Evolutionary conservation across 2,797 vertebrate species (phyloP).

Genomic region (Mus minutoides): DNA sequence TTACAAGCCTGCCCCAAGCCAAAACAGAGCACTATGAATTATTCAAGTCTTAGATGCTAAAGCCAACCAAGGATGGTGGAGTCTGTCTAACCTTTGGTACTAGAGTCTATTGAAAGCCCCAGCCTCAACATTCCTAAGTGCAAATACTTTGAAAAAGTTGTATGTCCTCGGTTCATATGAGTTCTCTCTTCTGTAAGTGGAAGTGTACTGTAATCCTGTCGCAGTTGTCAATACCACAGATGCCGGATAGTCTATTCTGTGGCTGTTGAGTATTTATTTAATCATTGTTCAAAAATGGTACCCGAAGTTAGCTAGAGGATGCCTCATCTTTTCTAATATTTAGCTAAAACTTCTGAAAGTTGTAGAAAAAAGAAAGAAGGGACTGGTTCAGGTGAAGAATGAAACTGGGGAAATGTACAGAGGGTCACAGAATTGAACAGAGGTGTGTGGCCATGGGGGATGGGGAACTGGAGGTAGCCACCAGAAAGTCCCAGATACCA

Average conservation of each 20-base stretch:
- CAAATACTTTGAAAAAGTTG: background rate
- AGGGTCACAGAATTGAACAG: no score
- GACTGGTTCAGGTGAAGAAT: no score
- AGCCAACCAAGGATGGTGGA: background rate
- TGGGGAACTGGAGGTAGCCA: no score
- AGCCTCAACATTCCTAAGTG: background rate
- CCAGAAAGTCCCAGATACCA: no score
- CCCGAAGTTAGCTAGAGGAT: constrained; percentile 12
- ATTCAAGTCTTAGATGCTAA: background rate
- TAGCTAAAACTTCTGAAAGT: background rate
- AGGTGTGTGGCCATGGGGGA: no score
- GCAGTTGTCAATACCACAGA: background rate
- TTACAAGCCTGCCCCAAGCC: background rate
- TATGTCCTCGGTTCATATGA: background rate
- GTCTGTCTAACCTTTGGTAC: background rate
- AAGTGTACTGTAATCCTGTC: background rate
- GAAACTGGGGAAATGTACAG: no score
- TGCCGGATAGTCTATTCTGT: background rate
- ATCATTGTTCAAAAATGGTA: constrained; percentile 22
- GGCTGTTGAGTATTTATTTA: constrained; percentile 33
- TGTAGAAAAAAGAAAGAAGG: background rate
- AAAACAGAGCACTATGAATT: background rate
- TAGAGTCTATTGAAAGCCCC: background rate
- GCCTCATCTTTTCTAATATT: background rate
- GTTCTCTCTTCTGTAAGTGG: background rate